Base-by-base conservation (phyloP, 2,113 vertebrate genomes). In the Climacteris rufus region DNA sequence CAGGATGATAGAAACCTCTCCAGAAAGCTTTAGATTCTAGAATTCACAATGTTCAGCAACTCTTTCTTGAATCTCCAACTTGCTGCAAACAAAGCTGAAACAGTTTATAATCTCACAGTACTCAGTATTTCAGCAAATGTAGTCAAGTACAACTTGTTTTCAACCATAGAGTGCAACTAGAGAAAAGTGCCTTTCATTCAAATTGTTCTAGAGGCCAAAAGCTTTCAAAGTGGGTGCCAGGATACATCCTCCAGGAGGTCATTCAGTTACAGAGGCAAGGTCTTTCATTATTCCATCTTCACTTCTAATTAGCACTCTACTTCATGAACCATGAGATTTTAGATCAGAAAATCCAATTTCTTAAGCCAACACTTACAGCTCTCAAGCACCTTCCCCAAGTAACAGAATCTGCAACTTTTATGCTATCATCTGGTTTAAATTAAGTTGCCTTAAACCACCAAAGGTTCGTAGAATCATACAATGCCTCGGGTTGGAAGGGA, bases 151-250 rank as follows among this genome's bases (percentile, higher is more conserved):
- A 75, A 82, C 35, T 93, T 92, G 71, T 87, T 92, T 95, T 89
- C 79, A 91, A 57, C 49, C 1, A 2, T 15, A 47, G 50, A 69
- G 5, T 37, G 22, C 59, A 89, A 88, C 17, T 13, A 28, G 14
- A 83, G n/a, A 80, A 77, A 92, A 87, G 72, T 87, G 88, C 13
- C 68, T 82, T 94, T 93, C 84, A 80, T 71, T 83, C 88, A 92
- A 78, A 77, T 39, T 42, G 44, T 28, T 78, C 42, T 71, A 72
- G 64, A 95, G 92, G 71, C 52, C 70, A 78, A 80, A 76, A 81
- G 56, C 31, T 78, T 78, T 68, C 39, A 7, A 87, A 90, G 52
- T 28, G 54, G 17, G 24, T 63, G 56, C 87, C 75, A 94, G 63
- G 63, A 40, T 78, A 74, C 4, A 2, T 40, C 59, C 59, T 90